Conservation (phyloP, 2,113 vertebrate species). For the Podocnemis expansa region DNA sequence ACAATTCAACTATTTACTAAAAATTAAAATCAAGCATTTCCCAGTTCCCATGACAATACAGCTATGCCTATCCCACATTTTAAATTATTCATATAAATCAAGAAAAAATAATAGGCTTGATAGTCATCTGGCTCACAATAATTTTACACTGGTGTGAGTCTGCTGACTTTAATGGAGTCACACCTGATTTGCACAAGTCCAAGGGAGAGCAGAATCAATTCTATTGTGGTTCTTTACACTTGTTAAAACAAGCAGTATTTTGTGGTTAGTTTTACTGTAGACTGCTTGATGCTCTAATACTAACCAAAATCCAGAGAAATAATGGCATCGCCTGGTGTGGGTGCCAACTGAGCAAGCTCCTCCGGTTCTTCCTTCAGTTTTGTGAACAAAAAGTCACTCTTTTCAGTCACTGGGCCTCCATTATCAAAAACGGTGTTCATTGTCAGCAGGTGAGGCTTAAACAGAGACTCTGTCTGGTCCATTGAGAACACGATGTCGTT, state of each 20-base stretch:
- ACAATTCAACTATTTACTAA: constrained; percentile 21
- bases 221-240: background rate
- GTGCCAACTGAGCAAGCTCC: constrained; percentile 92
- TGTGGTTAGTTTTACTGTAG: constrained; percentile 9
- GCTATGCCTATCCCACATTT: constrained; percentile 24
- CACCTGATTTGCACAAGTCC: background rate
- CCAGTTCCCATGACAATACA: constrained; percentile 56
- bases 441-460: constrained; percentile 84
- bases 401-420: constrained; percentile 65
- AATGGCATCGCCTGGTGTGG: constrained; percentile 91
- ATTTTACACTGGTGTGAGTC: constrained; percentile 56
- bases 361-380: constrained; percentile 97
- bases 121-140: constrained; percentile 56
- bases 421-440: constrained; percentile 84
- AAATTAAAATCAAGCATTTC: background rate
- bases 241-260: background rate
- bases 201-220: constrained; percentile 1
- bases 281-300: constrained; percentile 58
- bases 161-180: background rate
- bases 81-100: constrained; percentile 43
- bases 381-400: constrained; percentile 85
- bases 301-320: constrained; percentile 93
- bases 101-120: constrained; percentile 43
- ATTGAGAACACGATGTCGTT: constrained; percentile 91
- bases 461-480: constrained; percentile 94